Conservation (phyloP, 2,113 vertebrate species). For the Lanius collurio region DNA sequence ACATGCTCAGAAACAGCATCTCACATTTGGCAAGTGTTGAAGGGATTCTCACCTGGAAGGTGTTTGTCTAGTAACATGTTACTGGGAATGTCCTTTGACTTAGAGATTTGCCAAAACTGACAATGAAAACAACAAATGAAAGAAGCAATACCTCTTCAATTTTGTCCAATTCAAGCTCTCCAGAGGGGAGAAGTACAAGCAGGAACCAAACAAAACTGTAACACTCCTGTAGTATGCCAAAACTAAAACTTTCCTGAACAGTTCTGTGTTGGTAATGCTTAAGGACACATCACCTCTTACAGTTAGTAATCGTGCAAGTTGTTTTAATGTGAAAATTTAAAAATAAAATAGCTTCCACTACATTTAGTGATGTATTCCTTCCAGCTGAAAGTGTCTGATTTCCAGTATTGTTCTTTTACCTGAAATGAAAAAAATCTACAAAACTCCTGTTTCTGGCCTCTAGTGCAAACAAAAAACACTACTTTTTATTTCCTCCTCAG, state of each 20-base stretch:
- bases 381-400: neutral
- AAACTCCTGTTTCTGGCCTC: neutral
- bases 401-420: neutral
- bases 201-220: neutral
- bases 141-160: neutral
- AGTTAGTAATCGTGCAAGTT: neutral
- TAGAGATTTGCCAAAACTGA: neutral
- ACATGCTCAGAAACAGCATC: fast-evolving
- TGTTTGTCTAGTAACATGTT: neutral
- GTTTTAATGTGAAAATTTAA: neutral
- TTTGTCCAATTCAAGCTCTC: neutral
- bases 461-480: neutral
- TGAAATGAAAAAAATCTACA: neutral
- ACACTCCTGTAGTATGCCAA: neutral
- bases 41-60: neutral
- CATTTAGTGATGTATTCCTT: neutral
- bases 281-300: neutral
- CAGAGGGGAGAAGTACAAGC: neutral
- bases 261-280: neutral
- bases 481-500: neutral
- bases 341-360: neutral
- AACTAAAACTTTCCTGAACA: neutral
- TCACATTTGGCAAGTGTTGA: fast-evolving
- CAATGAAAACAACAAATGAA: neutral
- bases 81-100: neutral